Evolutionary conservation across 2,888 invertebrate genomes (phyloP).

Genomic region (Seira musarum): DNA sequence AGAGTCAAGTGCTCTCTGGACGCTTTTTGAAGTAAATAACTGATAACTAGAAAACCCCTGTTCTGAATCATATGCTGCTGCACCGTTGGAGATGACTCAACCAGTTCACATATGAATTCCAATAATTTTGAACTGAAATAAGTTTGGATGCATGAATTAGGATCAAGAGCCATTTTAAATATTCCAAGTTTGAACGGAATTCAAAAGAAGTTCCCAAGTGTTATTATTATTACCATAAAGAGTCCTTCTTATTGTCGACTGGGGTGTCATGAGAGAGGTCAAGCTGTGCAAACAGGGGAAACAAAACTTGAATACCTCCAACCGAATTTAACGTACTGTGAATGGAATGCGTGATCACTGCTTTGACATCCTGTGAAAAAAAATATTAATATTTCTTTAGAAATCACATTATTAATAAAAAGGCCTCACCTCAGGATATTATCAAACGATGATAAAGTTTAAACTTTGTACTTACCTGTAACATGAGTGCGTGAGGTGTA

Average conservation of each 20-base stretch:
- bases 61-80: slow-evolving; percentile 99
- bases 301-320: slow-evolving; percentile 98
- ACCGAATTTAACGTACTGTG: slow-evolving; percentile 99
- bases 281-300: slow-evolving; percentile 97
- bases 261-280: slow-evolving; percentile 93
- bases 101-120: slow-evolving; percentile 96
- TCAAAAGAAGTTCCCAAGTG: too few relatives aligned
- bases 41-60: slow-evolving; percentile 97
- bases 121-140: slow-evolving; percentile 88
- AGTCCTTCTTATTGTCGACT: slow-evolving; percentile 87
- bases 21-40: slow-evolving; percentile 95
- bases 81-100: slow-evolving; percentile 96
- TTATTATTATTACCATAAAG: slow-evolving; percentile 83
- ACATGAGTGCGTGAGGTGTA: slow-evolving; percentile 99
- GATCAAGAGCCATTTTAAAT: slow-evolving; percentile 1
- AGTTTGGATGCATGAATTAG: neutral
- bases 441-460: slow-evolving; percentile 4
- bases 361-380: slow-evolving; percentile 99
- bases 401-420: too few relatives aligned
- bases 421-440: too few relatives aligned
- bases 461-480: slow-evolving; percentile 80
- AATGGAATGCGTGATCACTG: slow-evolving; percentile 99
- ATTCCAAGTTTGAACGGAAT: slow-evolving; percentile 20
- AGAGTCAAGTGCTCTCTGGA: slow-evolving; percentile 94
- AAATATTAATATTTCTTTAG: too few relatives aligned